Conservation (phyloP, 1,140 invertebrate genomes). For the Megathymus violae region DNA sequence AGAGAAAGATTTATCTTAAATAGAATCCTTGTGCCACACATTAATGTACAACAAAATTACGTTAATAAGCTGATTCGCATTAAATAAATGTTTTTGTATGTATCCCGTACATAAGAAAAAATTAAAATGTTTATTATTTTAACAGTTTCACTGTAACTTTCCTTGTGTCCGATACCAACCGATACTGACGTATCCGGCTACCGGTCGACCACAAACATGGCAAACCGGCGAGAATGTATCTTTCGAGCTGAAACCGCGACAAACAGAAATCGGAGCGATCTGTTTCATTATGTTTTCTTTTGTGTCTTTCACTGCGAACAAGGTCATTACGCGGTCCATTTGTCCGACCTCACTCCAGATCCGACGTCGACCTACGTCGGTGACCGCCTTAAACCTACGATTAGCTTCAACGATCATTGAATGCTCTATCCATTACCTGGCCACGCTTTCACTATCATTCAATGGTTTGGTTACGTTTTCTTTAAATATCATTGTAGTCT, state of each 20-base stretch:
- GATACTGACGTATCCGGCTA: not conserved
- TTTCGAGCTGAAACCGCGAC: conserved; percentile 11
- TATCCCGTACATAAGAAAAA: too few species aligned
- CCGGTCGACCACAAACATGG: conserved; percentile 6
- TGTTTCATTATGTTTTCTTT: conserved; percentile 23
- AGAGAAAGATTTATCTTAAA: too few species aligned
- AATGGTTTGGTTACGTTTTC: conserved; percentile 25
- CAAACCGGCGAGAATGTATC: conserved; percentile 1
- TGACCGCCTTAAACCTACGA: conserved; percentile 28
- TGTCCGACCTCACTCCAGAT: conserved; percentile 25
- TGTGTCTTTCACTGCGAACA: conserved; percentile 32
- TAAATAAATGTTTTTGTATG: too few species aligned
- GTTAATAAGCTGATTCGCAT: too few species aligned
- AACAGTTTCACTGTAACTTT: too few species aligned
- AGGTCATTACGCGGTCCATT: conserved; percentile 25
- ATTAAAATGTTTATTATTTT: too few species aligned
- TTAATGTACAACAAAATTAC: too few species aligned
- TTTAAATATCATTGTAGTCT: too few species aligned
- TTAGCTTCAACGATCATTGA: conserved; percentile 36
- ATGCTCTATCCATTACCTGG: conserved; percentile 43
- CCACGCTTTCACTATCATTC: conserved; percentile 52
- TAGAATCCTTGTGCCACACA: too few species aligned
- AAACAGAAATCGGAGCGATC: conserved; percentile 25
- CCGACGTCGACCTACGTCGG: conserved; percentile 21
- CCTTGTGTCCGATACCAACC: not conserved